Conservation (phyloP, 2,888 invertebrate genomes). For the Agrotis exclamationis region DNA sequence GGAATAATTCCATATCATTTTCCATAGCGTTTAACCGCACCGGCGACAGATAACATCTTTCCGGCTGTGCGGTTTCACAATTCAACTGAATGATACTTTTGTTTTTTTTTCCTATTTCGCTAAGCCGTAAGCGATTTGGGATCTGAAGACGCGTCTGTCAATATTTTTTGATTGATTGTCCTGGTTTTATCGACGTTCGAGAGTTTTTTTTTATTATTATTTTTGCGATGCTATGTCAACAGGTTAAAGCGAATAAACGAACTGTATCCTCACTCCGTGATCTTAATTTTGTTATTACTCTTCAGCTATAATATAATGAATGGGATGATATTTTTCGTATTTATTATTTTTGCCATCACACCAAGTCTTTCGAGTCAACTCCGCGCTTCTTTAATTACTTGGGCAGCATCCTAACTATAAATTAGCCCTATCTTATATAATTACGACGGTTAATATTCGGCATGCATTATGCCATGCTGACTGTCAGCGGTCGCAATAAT, state of each 20-base stretch:
- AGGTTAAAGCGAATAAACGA: constrained; percentile 4
- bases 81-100: constrained; percentile 42
- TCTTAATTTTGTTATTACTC: background rate
- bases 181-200: constrained; percentile 14
- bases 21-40: constrained; percentile 58
- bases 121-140: constrained; percentile 47
- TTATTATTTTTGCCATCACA: no score
- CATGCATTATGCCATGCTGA: constrained; percentile 47
- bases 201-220: constrained; percentile 17
- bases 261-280: background rate
- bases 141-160: constrained; percentile 38
- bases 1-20: constrained; percentile 57
- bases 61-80: constrained; percentile 59
- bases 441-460: constrained; percentile 61
- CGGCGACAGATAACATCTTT: constrained; percentile 64
- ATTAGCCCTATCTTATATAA: constrained; percentile 62
- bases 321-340: no score
- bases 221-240: constrained; percentile 10
- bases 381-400: constrained; percentile 27
- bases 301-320: no score
- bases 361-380: background rate
- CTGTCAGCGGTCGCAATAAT: constrained; percentile 60
- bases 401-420: constrained; percentile 54
- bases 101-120: constrained; percentile 25
- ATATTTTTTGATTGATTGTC: constrained; percentile 47